Evolutionary conservation across 1,140 invertebrate genomes (phyloP), one percentile per base, ranked within the genome.

Genomic region (Oreohelix idahoensis): DNA sequence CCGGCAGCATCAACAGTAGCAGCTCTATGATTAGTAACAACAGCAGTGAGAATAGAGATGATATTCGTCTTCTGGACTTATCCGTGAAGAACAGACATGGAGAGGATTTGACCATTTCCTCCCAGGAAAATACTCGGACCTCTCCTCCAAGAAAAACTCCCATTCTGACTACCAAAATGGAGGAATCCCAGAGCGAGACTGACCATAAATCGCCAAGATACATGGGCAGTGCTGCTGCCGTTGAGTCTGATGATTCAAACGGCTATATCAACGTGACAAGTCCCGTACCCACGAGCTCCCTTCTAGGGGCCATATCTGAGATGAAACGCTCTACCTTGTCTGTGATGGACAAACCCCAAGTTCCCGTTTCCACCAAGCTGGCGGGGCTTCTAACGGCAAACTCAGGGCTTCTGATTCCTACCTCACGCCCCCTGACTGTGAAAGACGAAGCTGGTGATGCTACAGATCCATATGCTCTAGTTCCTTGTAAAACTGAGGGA

Each of bases 1-100:
- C 75, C 29, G 49, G 26, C 75, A 77, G 32, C 75, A 49, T 35
- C 75, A 77, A 4, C 32, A 77, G n/a, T 53, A 58, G 42, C 49
- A 49, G 42, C 75, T 23, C 17, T 2, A 23, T 23, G 17, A 32
- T 32, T 45, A 77, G 17, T 35, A 32, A 32, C 49, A 77, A 77
- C 75, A 77, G 35, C 23, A 53, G 17, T 32, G 13, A 51, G 2
- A 53, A 15, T 29, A 77, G 38, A 26, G 42, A 49, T 23, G 51
- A 58, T 36, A 49, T 35, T 32, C 42, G 13, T 45, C 58, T 69
- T 5, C 77, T 69, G 35, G 63, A 63, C 26, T 42, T 79, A n/a
- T 69, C 77, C 2, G 1, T 63, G 35, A 63, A 66, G 58, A 66
- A 66, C 32, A 32, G 58, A 69, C 53, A 77, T n/a, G 69, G 42